Base-by-base conservation (phyloP, 1,140 invertebrate species). In the Pachyrhynchus sulphureomaculatus region DNA sequence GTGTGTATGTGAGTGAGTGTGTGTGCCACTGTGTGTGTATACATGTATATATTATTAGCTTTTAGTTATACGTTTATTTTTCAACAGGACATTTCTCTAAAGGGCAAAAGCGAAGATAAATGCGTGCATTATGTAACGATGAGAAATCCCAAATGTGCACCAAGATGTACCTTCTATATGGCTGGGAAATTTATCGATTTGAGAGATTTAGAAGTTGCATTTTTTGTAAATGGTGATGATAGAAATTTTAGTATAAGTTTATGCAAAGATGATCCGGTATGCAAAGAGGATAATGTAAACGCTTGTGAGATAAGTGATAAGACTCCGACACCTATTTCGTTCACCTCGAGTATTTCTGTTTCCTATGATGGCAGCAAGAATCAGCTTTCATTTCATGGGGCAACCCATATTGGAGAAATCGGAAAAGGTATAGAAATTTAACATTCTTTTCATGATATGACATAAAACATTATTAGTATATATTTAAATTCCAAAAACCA, bases 181-280 rank as follows among this genome's bases (percentile, higher is more conserved):
- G 12, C 5, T 48, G 55, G 55, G 2, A 23, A 49, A 47, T 36
- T 41, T 24, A n/a, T 56, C 4, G 32, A 47, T n/a, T 20, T 56
- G 13, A 56, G 12, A 6, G 26, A 41, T 47, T 36, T 56, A 13
- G 39, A 39, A 12, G 26, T 26, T 42, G 5, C 3, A 6, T 56
- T 23, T 34, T 23, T 12, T 20, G 20, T 58, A 12, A 8, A 37
- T 10, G 12, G 29, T 8, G 6, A 23, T n/a, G 13, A 36, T 13
- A 48, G 32, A 20, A 58, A 58, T 39, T 58, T 58, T 23, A 58
- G 55, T 15, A 20, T 58, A 24, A 29, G 17, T 29, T 13, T 58
- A 18, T 36, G 44, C 15, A 21, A 29, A 23, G 3, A 13, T 10
- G 34, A 37, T 24, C 20, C 55, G 4, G 8, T 20, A 17, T 58